Evolutionary conservation across 2,113 vertebrate genomes (phyloP), one percentile per base, ranked within the genome.

Genomic region (Phoxinus phoxinus): DNA sequence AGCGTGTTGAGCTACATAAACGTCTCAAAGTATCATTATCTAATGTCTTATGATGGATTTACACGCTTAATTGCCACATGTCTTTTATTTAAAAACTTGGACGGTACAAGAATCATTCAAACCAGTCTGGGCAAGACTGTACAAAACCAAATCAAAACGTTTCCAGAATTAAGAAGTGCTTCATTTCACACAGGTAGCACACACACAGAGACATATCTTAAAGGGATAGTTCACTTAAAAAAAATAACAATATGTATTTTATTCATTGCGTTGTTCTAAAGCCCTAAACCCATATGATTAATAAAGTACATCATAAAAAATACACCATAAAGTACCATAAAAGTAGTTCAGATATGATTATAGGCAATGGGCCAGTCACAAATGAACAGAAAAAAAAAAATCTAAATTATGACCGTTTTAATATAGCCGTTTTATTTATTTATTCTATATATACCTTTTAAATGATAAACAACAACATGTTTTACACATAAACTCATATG

Each of bases 21-120:
- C 35, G 6, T 61, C n/a, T 61, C n/a, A 25, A 61, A 61, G 58
- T 23, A 71, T 71, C 32, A 41, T 71, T 71, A 71, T 71, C 67
- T 41, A n/a, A 41, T 71, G 67, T 41, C 21, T 71, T 71, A 71
- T n/a, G 67, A 71, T 37, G 67, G 21, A 41, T 71, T 71, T 41
- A 23, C 67, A 41, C 21, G 4, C 67, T 21, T 71, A 71, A 71
- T 71, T 71, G 67, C 32, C 67, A 71, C 67, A 69, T 71, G 67
- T 71, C 21, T 71, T 71, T 71, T 12, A 41, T n/a, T 41, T 41
- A 23, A 23, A 71, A 71, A 37, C 67, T 41, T 41, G 35, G 67
- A 71, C 10, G 67, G 67, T 71, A 71, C 35, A 41, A 41, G 9
- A n/a, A 41, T n/a, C 35, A 71, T 11, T 71, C 67, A 71, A 41